These are phyloP conservation scores for Australoheros scitulus DNA, from an alignment of 2,113 vertebrate species.

Conservation along the genomic window DNA sequence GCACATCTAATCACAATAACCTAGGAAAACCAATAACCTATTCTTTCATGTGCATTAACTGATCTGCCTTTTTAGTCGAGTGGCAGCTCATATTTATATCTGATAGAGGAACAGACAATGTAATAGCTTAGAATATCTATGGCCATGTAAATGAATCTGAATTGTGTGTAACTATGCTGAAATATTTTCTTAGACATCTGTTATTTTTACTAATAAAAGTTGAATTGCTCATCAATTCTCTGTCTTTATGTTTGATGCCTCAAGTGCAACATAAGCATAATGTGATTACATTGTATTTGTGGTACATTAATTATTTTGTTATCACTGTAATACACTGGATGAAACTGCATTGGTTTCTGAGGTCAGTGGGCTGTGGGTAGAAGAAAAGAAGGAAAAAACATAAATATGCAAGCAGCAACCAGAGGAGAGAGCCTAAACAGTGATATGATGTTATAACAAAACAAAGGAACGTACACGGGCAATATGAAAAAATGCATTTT, in stretches of 20 bases:
- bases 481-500: not conserved
- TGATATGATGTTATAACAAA: not conserved
- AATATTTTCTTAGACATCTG: constrained; percentile 45
- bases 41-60: constrained; percentile 15
- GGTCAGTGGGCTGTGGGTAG: not conserved
- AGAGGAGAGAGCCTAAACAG: not conserved
- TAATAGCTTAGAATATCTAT: not conserved
- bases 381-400: not conserved
- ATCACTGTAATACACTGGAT: not conserved
- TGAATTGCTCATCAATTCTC: not conserved
- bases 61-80: constrained; percentile 26
- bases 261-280: not conserved
- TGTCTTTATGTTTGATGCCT: not conserved
- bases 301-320: not conserved
- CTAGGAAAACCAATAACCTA: constrained; percentile 16
- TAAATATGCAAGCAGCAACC: not conserved
- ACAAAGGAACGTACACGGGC: not conserved
- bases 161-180: constrained; percentile 40
- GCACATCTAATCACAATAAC: constrained; percentile 13
- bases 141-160: constrained; percentile 11
- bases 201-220: constrained; percentile 68
- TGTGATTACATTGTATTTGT: not conserved
- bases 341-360: not conserved
- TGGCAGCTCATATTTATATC: not conserved
- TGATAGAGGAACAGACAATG: constrained; percentile 6